A percentile compares a stretch with the other conserved stretches of the same genome.
Conservation (phyloP, 2,113 vertebrate species). For the Otocyon megalotis region DNA sequence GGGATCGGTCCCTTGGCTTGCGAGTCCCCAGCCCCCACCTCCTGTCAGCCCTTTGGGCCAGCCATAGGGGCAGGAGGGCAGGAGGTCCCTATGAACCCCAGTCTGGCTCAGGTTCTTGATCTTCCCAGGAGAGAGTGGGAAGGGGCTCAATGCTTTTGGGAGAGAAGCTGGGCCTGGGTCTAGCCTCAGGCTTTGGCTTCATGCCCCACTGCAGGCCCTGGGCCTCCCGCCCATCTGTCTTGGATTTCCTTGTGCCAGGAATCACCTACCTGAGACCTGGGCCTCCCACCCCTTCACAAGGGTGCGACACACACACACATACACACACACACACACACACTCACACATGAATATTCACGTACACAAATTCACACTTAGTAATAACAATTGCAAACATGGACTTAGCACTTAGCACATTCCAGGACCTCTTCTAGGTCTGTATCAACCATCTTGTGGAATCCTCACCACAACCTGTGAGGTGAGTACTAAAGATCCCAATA, state of each 20-base stretch:
- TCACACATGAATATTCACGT: background rate
- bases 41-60: background rate
- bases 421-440: background rate
- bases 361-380: background rate
- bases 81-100: background rate
- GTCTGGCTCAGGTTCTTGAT: background rate
- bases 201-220: background rate
- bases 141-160: background rate
- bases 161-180: background rate
- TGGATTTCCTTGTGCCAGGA: background rate
- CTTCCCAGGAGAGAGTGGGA: background rate
- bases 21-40: constrained; percentile 58
- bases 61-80: background rate
- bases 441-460: fast-evolving
- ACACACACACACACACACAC: background rate
- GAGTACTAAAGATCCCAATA: background rate
- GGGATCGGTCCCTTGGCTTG: constrained; percentile 79
- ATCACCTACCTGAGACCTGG: background rate
- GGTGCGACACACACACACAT: background rate
- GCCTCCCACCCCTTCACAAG: background rate
- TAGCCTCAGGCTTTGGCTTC: background rate
- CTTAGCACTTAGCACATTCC: fast-evolving
- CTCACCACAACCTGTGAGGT: background rate
- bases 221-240: background rate
- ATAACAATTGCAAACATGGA: background rate